phyloP scores from a whole-genome alignment of 2,888 invertebrate genomes.

The Ethmia dodecea region DNA sequence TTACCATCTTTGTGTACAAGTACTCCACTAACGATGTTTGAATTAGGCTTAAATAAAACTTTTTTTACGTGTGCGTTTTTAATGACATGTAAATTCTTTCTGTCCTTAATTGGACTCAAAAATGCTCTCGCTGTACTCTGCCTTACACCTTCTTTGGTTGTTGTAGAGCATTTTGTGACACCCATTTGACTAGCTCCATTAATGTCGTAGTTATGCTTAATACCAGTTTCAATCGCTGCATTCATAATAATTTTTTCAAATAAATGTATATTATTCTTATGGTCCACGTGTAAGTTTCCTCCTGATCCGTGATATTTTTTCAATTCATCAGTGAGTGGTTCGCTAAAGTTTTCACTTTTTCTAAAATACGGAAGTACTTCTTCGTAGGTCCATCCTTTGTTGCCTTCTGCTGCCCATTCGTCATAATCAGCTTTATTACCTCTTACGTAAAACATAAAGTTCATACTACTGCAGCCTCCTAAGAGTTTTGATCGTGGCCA shows the following conservation, averaged over 20 bases:
- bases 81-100: conserved; percentile 61
- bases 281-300: conserved; percentile 56
- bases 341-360: conserved; percentile 63
- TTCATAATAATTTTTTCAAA: conserved; percentile 31
- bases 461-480: conserved; percentile 79
- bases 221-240: conserved; percentile 63
- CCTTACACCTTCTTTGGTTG: conserved; percentile 64
- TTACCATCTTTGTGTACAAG: conserved; percentile 43
- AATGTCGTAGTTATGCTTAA: conserved; percentile 41
- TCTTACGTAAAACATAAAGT: conserved; percentile 79
- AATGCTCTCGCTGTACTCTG: conserved; percentile 75
- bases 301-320: conserved; percentile 45
- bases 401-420: conserved; percentile 72
- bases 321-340: conserved; percentile 23
- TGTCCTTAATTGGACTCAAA: conserved; percentile 47
- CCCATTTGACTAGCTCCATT: conserved; percentile 68
- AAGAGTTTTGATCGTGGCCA: conserved; percentile 82
- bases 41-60: conserved; percentile 61
- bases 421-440: conserved; percentile 75
- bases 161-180: conserved; percentile 59
- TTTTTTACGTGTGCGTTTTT: conserved; percentile 69
- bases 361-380: conserved; percentile 59
- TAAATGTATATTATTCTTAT: conserved; percentile 55
- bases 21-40: conserved; percentile 54
- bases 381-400: conserved; percentile 73